Evolutionary conservation across 2,888 invertebrate species (phyloP).

Genomic region (Rhyacophila evoluta): DNA sequence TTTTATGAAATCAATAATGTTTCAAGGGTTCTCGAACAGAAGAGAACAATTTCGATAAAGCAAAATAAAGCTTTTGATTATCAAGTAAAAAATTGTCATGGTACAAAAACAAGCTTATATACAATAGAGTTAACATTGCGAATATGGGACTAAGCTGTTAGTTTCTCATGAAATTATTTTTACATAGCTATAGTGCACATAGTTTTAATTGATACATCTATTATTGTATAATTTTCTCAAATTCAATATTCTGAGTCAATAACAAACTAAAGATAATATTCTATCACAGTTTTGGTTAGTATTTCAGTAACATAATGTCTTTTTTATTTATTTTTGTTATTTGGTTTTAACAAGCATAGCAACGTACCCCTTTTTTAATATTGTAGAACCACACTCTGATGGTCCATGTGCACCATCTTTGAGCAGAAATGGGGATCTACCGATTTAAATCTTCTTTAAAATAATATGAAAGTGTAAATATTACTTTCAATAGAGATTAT

Average conservation of each 20-base stretch:
- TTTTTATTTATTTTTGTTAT: neutral
- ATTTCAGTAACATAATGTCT: neutral
- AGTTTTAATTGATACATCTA: neutral
- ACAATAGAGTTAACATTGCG: neutral
- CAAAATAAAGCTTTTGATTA: too few species aligned
- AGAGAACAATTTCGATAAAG: too few species aligned
- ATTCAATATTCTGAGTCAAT: neutral
- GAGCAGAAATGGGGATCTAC: too few species aligned
- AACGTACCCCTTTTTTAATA: too few species aligned
- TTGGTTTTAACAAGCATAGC: too few species aligned
- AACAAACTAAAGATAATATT: neutral
- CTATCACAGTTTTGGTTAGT: conserved; percentile 11
- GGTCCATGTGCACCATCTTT: too few species aligned
- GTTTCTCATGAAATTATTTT: neutral
- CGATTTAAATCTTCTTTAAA: too few species aligned
- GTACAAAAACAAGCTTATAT: neutral
- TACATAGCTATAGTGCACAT: neutral
- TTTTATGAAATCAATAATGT: too few species aligned
- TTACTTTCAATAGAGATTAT: too few species aligned
- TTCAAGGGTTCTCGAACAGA: too few species aligned
- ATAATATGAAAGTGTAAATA: too few species aligned
- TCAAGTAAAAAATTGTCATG: neutral
- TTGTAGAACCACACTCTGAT: too few species aligned
- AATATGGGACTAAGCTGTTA: neutral
- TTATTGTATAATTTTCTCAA: neutral